Evolutionary conservation across 1,140 invertebrate genomes (phyloP).

Genomic region (Hermetia illucens): DNA sequence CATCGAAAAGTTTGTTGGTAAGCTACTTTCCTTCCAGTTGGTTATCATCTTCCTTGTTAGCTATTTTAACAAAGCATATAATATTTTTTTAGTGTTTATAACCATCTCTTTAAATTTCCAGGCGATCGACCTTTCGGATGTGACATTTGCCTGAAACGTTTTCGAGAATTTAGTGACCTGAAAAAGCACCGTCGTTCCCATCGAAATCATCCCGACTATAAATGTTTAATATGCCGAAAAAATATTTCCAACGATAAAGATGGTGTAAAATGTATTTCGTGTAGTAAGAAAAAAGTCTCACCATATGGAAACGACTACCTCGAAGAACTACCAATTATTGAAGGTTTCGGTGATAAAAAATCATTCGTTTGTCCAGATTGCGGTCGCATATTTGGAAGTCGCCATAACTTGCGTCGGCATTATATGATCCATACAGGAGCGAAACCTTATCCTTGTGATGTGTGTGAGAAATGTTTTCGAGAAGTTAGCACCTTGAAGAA

Average conservation of each 20-base stretch:
- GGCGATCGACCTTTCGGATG: conserved; percentile 30
- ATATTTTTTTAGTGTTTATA: no score
- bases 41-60: no score
- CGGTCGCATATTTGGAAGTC: conserved; percentile 24
- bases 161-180: conserved; percentile 38
- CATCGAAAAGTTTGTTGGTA: no score
- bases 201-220: conserved; percentile 39
- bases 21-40: no score
- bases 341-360: no score
- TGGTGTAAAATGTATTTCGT: conserved; percentile 20
- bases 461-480: conserved; percentile 25
- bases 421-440: conserved; percentile 25
- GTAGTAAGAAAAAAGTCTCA: conserved; percentile 10
- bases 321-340: no score
- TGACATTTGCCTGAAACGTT: conserved; percentile 39
- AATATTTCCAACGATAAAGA: conserved; percentile 18
- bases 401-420: conserved; percentile 27
- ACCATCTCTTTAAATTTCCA: conserved; percentile 7
- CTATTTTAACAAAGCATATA: no score
- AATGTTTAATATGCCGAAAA: conserved; percentile 34
- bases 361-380: conserved; percentile 22
- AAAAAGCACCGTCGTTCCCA: conserved; percentile 37
- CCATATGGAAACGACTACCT: no score
- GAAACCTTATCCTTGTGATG: conserved; percentile 25
- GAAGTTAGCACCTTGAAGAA: conserved; percentile 26